Percentiles rank a stretch among this genome's conserved stretches.
These are phyloP conservation scores for Drosophila orosa DNA, from an alignment of 1,140 invertebrate genomes.

Conservation along the genomic window DNA sequence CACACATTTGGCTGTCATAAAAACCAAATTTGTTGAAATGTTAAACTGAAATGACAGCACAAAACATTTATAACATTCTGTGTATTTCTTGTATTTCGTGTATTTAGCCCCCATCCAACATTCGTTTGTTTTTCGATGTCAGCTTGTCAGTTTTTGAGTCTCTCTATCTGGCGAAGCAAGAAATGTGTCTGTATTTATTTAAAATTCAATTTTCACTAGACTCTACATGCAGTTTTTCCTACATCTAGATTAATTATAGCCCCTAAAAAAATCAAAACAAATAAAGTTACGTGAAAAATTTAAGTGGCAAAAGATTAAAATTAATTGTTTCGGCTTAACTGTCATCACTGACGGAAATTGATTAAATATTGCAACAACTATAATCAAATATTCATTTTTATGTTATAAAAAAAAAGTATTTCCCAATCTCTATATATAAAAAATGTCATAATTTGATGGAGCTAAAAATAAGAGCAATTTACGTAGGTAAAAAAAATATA, in stretches of 20 bases:
- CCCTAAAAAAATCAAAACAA: no score
- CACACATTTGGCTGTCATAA: constrained; percentile 42
- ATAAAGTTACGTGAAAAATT: not conserved
- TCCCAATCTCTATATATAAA: not conserved
- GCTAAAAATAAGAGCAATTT: not conserved
- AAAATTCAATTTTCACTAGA: constrained; percentile 11
- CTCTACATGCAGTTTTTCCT: not conserved
- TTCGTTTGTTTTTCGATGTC: constrained; percentile 18
- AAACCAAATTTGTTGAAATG: constrained; percentile 57
- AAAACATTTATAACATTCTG: constrained; percentile 33
- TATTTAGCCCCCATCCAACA: no score
- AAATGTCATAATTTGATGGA: not conserved
- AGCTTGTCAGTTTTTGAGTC: constrained; percentile 5
- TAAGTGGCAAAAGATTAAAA: not conserved
- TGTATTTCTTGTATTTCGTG: constrained; percentile 10
- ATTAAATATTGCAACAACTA: not conserved
- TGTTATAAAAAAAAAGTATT: not conserved
- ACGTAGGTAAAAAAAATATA: not conserved
- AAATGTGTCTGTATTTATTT: constrained; percentile 3
- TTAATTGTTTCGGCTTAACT: not conserved
- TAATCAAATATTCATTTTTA: constrained; percentile 1
- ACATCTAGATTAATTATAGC: not conserved
- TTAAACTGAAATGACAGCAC: constrained; percentile 26
- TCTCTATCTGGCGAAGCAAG: not conserved
- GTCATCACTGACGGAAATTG: no score